A percentile compares a stretch with the other conserved stretches of the same genome.
Conservation (phyloP, 1,140 invertebrate genomes). For the Ceratina calcarata region DNA sequence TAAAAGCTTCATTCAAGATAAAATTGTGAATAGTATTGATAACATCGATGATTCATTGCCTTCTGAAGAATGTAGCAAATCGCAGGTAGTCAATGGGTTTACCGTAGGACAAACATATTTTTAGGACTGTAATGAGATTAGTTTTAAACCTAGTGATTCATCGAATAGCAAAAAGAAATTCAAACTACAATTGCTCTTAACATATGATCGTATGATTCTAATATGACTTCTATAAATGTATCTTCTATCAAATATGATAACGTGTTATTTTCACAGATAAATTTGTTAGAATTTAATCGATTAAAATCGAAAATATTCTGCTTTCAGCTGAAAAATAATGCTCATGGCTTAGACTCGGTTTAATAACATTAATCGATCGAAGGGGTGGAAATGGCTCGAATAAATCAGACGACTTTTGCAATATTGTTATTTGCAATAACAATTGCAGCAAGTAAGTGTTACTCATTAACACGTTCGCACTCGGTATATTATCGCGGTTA, state of each 20-base stretch:
- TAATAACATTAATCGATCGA: slow-evolving; percentile 24
- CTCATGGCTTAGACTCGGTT: slow-evolving; percentile 28
- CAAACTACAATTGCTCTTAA: background rate
- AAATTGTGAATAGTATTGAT: background rate
- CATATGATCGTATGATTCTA: too few species aligned
- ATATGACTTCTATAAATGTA: too few species aligned
- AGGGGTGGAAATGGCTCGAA: slow-evolving; percentile 43
- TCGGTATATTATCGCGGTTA: background rate
- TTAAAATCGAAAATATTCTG: background rate
- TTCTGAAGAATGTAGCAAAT: background rate
- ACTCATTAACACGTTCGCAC: background rate
- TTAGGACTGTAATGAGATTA: background rate
- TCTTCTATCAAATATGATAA: too few species aligned
- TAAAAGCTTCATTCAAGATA: background rate
- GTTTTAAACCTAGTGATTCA: background rate
- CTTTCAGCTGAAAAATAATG: slow-evolving; percentile 34
- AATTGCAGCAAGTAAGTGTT: slow-evolving; percentile 43
- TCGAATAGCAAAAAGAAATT: background rate
- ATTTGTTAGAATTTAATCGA: too few species aligned
- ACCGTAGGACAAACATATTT: background rate
- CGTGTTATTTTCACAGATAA: too few species aligned
- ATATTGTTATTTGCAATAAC: slow-evolving; percentile 60
- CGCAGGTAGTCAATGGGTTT: background rate
- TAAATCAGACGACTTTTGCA: slow-evolving; percentile 51
- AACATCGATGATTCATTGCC: background rate